These are phyloP conservation scores for Oedothorax gibbosus DNA, from an alignment of 1,140 invertebrate genomes.

Conservation along the genomic window DNA sequence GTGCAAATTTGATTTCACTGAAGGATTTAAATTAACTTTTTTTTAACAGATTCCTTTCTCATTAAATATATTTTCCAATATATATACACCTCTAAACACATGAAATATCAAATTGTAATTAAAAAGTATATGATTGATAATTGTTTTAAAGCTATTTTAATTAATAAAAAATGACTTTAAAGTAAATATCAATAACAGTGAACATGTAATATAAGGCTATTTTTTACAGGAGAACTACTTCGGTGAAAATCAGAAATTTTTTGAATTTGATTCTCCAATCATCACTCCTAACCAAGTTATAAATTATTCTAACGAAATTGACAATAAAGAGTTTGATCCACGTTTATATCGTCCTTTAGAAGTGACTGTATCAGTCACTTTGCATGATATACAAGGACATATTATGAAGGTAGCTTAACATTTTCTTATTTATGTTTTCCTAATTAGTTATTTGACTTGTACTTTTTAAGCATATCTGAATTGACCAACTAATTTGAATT, in stretches of 20 bases:
- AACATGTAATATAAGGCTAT: neutral
- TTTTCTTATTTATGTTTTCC: neutral
- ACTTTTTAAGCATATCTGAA: neutral
- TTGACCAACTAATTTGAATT: too few species aligned
- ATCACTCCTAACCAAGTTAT: slow-evolving; percentile 55
- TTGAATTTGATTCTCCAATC: slow-evolving; percentile 84
- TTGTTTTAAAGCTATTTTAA: slow-evolving; percentile 23
- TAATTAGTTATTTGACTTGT: neutral
- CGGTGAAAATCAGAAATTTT: slow-evolving; percentile 93
- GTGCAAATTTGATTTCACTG: too few species aligned
- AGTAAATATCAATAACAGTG: neutral
- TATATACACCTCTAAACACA: too few species aligned
- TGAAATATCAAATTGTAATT: too few species aligned
- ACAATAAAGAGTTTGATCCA: slow-evolving; percentile 77
- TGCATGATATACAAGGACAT: slow-evolving; percentile 96
- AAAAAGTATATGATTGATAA: too few species aligned
- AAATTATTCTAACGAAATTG: slow-evolving; percentile 62
- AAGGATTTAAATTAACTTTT: too few species aligned
- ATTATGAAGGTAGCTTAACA: slow-evolving; percentile 77
- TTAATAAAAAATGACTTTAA: slow-evolving; percentile 12
- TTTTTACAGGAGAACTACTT: slow-evolving; percentile 89
- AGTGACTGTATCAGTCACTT: slow-evolving; percentile 91
- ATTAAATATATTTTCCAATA: too few species aligned
- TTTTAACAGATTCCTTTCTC: too few species aligned
- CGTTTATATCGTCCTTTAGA: slow-evolving; percentile 88